phyloP scores from a whole-genome alignment of 2,113 vertebrate species.

The Gopherus evgoodei region DNA sequence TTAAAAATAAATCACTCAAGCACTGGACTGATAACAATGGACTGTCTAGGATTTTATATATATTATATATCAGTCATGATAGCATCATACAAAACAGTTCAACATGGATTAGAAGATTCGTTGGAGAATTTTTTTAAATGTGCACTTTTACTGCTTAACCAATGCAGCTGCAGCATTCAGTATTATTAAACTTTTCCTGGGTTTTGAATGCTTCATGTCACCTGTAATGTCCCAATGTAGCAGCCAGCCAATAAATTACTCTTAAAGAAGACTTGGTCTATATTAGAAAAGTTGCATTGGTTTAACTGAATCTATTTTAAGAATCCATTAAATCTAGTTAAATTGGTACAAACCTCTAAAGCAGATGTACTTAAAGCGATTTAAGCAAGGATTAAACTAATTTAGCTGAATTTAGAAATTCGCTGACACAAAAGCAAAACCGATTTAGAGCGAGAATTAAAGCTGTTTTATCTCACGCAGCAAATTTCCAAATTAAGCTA shows the following conservation, averaged over 20 bases:
- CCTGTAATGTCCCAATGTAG: neutral
- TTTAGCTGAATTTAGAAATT: neutral
- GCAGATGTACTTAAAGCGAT: neutral
- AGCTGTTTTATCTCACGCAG: slow-evolving; percentile 41
- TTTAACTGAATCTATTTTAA: rapidly evolving
- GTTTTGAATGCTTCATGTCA: neutral
- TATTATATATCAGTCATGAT: neutral
- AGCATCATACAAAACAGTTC: neutral
- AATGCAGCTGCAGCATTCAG: neutral
- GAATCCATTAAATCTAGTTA: neutral
- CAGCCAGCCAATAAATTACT: neutral
- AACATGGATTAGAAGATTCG: rapidly evolving
- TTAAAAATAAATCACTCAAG: rapidly evolving
- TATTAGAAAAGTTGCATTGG: neutral
- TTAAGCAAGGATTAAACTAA: neutral
- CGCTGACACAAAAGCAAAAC: neutral
- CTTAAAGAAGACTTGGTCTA: neutral
- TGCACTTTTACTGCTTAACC: rapidly evolving
- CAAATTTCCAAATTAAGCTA: slow-evolving; percentile 39
- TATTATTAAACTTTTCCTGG: neutral
- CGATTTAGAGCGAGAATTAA: slow-evolving; percentile 53
- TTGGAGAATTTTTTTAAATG: neutral
- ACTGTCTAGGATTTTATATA: neutral
- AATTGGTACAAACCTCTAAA: neutral
- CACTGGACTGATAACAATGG: neutral